These are phyloP conservation scores for Nematostella vectensis DNA, from an alignment of 92 coral and sea anemone genomes.

Conservation along the genomic window DNA sequence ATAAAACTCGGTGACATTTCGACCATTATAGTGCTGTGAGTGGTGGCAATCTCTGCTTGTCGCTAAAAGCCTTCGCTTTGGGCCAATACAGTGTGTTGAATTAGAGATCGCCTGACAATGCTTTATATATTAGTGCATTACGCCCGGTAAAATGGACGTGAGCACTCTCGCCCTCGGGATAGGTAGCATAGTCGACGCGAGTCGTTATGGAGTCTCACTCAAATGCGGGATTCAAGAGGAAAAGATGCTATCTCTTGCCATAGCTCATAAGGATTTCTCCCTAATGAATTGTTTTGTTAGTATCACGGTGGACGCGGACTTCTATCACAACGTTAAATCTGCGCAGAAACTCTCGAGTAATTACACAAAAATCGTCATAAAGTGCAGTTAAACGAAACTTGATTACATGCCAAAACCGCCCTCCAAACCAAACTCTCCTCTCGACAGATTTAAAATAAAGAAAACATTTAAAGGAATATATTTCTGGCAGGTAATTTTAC, in stretches of 20 bases:
- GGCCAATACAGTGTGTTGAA: conserved; percentile 20
- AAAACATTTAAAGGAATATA: too few species aligned
- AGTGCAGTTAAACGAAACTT: background rate
- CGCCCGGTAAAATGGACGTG: background rate
- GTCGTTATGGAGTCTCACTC: too few species aligned
- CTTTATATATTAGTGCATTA: background rate
- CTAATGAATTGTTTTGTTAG: conserved; percentile 31
- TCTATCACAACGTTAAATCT: conserved; percentile 1
- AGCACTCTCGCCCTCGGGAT: background rate
- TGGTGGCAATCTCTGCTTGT: conserved; percentile 3
- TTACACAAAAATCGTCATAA: background rate
- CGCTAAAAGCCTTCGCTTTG: conserved; percentile 26
- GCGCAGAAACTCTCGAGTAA: background rate
- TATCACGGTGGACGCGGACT: background rate
- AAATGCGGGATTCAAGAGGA: conserved; percentile 14
- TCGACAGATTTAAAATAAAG: too few species aligned
- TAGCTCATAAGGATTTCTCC: conserved; percentile 6
- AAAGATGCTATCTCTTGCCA: conserved; percentile 12
- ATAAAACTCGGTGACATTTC: conserved; percentile 13
- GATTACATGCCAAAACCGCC: background rate
- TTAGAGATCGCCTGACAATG: conserved; percentile 6
- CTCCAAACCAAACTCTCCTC: too few species aligned
- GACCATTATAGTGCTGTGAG: conserved; percentile 8
- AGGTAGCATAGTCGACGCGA: too few species aligned
- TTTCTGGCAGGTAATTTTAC: too few species aligned